Evolutionary conservation across 1,140 invertebrate genomes (phyloP), one percentile per base, ranked within the genome.

Genomic region (Elymnias hypermnestra): DNA sequence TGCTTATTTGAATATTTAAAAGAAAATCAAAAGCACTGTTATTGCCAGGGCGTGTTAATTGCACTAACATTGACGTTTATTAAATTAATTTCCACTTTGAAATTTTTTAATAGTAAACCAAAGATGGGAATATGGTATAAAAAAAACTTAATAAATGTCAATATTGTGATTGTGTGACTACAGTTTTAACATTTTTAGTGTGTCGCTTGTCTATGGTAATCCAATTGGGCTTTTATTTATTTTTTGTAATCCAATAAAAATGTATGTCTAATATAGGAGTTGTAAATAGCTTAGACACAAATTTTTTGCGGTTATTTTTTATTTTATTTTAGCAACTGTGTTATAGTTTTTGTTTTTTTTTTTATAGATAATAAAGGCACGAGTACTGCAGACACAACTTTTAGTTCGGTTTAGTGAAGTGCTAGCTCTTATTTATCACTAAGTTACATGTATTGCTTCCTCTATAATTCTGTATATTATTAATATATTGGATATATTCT

Each of bases 311-410:
- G 14, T 23, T 2, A 2, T 36, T 31, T 52, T 43, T 48, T 23
- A 43, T 50, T 54, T 57, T 51, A 51, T 49, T 56, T 69, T 67
- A 62, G 43, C 54, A 45, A 36, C 53, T 50, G 57, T 62, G 57
- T 62, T 54, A 72, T 57, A 60, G 19, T 75, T 53, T 76, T 74
- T 67, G 1, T 68, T 63, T 70, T 43, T 47, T 72, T 72, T 59
- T 75, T 87, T 85, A 71, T 86, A 87, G 82, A 86, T 85, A 86
- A 85, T 76, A 77, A 21, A 54, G 84, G 76, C 71, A 84, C 82
- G 64, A 83, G 83, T 70, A 83, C 77, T 29, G 78, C 75, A 72
- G 78, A 82, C 71, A 76, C 77, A 52, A 77, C 69, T 74, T 81
- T 73, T 76, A 72, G 68, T 67, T 83, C 75, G 68, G 62, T 70